Percentiles rank a stretch among this genome's conserved stretches.
phyloP scores from a whole-genome alignment of 2,797 vertebrate species.

The Ptychobarbus kaznakovi region DNA sequence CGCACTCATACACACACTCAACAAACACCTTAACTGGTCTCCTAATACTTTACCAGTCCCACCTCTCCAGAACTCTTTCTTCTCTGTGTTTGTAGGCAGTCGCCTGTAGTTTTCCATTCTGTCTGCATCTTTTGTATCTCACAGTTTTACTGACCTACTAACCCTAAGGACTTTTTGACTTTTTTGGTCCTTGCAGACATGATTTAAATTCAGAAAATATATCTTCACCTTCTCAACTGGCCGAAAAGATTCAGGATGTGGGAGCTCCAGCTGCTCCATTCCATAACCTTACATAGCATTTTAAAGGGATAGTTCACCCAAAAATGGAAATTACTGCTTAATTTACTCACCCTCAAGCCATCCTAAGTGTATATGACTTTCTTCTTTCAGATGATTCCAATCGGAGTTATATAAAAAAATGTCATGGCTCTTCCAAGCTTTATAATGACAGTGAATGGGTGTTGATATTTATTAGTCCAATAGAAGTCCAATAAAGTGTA shows the following conservation, averaged over 20 bases:
- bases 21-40: conserved; percentile 46
- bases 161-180: conserved; percentile 33
- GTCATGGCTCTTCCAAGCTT: not conserved
- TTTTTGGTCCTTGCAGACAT: not conserved
- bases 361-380: not conserved
- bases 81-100: conserved; percentile 38
- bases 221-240: not conserved
- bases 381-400: not conserved
- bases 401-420: not conserved
- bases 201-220: conserved; percentile 46
- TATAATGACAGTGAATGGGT: not conserved
- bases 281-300: not conserved
- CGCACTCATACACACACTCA: conserved; percentile 44
- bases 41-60: conserved; percentile 52
- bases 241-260: not conserved
- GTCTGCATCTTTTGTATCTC: conserved; percentile 40
- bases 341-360: not conserved
- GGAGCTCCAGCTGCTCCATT: not conserved
- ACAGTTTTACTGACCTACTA: conserved; percentile 61
- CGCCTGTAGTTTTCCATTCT: conserved; percentile 43
- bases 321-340: not conserved
- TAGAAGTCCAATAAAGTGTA: not conserved
- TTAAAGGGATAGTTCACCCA: not conserved
- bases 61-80: conserved; percentile 54
- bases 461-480: not conserved